A percentile compares a stretch with the other conserved stretches of the same genome.
phyloP scores from a whole-genome alignment of 2,888 invertebrate genomes.

The Habroteleia sp. region DNA sequence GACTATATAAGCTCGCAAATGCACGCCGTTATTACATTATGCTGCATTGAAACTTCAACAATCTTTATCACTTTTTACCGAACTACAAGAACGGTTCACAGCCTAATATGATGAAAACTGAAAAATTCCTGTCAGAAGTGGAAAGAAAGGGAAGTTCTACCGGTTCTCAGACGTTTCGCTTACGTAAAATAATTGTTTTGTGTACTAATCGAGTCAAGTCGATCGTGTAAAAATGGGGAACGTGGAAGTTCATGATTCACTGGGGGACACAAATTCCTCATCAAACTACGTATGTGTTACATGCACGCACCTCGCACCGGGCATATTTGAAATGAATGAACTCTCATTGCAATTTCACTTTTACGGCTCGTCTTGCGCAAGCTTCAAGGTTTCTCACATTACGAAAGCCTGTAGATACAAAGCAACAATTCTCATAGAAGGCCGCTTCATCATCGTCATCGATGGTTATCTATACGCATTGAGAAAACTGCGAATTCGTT shows the following conservation, averaged over 20 bases:
- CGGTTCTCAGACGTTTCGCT: conserved; percentile 37
- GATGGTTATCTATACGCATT: conserved; percentile 49
- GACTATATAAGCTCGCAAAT: conserved; percentile 1
- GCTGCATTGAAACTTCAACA: not conserved
- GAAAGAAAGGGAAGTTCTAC: conserved; percentile 57
- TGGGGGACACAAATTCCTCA: conserved; percentile 41
- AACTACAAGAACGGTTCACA: not conserved
- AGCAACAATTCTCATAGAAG: conserved; percentile 62
- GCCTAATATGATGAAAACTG: conserved; percentile 35
- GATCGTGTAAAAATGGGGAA: conserved; percentile 46
- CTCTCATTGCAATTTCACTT: conserved; percentile 79
- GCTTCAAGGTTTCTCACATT: conserved; percentile 79
- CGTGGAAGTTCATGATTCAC: conserved; percentile 62
- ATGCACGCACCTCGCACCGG: conserved; percentile 51
- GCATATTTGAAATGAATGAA: conserved; percentile 73
- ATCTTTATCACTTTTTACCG: not conserved
- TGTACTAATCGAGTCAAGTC: conserved; percentile 33
- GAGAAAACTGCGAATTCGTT: conserved; percentile 28
- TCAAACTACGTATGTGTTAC: conserved; percentile 38
- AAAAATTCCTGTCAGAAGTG: conserved; percentile 50
- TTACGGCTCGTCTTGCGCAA: conserved; percentile 75
- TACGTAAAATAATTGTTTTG: conserved; percentile 58
- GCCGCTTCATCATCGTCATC: conserved; percentile 58
- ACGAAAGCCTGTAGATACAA: conserved; percentile 76
- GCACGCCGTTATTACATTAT: not conserved